Evolutionary conservation across 2,113 vertebrate species (phyloP).

Genomic region (Hemiscyllium ocellatum): DNA sequence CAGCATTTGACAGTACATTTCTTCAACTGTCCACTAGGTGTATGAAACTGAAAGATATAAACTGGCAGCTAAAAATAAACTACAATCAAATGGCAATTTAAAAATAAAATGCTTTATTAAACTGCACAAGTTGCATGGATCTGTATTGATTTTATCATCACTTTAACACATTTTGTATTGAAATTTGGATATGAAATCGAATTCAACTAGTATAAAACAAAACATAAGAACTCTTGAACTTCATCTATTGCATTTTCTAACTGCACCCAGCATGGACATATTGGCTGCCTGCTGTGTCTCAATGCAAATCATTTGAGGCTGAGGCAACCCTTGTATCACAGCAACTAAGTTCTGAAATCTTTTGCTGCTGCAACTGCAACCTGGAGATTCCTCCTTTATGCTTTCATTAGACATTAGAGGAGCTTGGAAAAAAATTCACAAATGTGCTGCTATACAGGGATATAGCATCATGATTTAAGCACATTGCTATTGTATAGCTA

Average conservation of each 20-base stretch:
- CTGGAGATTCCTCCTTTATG: neutral
- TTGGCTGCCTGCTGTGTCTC: neutral
- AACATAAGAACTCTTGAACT: neutral
- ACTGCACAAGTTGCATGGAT: neutral
- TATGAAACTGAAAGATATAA: neutral
- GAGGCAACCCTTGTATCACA: neutral
- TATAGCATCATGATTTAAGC: neutral
- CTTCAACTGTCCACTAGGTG: neutral
- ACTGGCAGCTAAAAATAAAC: neutral
- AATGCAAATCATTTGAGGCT: neutral
- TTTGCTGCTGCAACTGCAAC: neutral
- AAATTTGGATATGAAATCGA: neutral
- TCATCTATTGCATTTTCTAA: neutral
- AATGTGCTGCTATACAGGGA: neutral
- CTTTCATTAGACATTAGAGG: neutral
- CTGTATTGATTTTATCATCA: neutral
- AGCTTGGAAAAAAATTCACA: neutral
- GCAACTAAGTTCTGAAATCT: neutral
- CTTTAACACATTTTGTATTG: neutral
- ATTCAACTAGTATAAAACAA: neutral
- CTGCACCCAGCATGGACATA: neutral
- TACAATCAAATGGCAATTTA: neutral
- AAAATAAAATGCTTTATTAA: neutral
- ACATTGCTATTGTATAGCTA: neutral
- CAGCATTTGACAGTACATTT: neutral